These are phyloP conservation scores for Eilema griseolum DNA, from an alignment of 2,888 invertebrate species.

Conservation along the genomic window DNA sequence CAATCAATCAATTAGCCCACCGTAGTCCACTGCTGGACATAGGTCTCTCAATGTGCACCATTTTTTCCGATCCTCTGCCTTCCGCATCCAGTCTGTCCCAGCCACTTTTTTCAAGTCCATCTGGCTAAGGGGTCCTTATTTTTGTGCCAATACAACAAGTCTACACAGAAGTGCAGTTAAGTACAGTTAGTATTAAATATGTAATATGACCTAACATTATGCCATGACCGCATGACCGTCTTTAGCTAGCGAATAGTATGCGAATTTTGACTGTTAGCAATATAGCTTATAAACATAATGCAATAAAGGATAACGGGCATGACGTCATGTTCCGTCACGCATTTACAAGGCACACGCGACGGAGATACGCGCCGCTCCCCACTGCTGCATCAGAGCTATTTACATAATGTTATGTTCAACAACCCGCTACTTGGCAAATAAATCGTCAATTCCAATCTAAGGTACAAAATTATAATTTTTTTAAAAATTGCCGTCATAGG, in stretches of 20 bases:
- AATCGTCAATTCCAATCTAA: background rate
- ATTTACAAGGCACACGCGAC: conserved; percentile 24
- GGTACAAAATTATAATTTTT: background rate
- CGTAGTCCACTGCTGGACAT: too few relatives aligned
- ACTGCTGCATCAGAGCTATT: conserved; percentile 38
- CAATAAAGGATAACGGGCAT: conserved; percentile 17
- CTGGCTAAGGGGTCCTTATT: too few relatives aligned
- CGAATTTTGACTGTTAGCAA: background rate
- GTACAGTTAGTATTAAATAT: background rate
- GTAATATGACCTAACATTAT: background rate
- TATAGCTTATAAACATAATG: conserved; percentile 7
- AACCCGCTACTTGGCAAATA: conserved; percentile 2
- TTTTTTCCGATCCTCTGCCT: too few relatives aligned
- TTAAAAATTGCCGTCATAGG: too few relatives aligned
- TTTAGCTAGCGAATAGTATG: background rate
- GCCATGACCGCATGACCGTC: background rate
- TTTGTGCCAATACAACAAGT: too few relatives aligned
- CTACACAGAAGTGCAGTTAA: too few relatives aligned
- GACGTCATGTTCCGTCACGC: conserved; percentile 14
- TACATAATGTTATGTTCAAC: conserved; percentile 31
- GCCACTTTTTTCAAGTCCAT: too few relatives aligned
- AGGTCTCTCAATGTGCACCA: too few relatives aligned
- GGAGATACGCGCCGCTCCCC: conserved; percentile 47
- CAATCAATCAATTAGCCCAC: too few relatives aligned
- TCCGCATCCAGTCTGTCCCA: too few relatives aligned